These are phyloP conservation scores for Drosophila pachea DNA, from an alignment of 1,140 invertebrate species.

Conservation along the genomic window DNA sequence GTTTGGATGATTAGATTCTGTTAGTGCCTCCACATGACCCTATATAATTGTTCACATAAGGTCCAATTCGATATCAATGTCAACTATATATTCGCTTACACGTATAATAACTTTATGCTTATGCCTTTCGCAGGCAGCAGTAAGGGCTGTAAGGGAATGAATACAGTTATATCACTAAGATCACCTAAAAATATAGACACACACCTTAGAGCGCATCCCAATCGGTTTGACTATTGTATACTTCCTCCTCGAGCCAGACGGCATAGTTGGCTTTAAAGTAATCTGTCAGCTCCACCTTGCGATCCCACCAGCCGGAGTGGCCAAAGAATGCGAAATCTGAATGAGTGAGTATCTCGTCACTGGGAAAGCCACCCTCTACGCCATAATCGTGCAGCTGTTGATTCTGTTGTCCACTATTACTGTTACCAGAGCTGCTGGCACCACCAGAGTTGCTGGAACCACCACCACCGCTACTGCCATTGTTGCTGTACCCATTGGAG, in stretches of 20 bases:
- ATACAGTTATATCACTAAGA: too few relatives aligned
- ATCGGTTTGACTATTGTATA: slow-evolving; percentile 91
- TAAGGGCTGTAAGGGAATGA: slow-evolving; percentile 7
- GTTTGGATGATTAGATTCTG: slow-evolving; percentile 31
- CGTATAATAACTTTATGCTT: slow-evolving; percentile 71
- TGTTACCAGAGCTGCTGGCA: slow-evolving; percentile 30
- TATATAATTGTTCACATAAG: too few relatives aligned
- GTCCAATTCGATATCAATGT: slow-evolving; percentile 63
- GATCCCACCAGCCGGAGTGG: slow-evolving; percentile 77
- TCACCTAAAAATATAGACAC: neutral
- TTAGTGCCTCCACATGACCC: slow-evolving; percentile 47
- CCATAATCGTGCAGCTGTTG: slow-evolving; percentile 73
- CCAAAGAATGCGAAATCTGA: slow-evolving; percentile 78
- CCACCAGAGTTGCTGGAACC: too few relatives aligned
- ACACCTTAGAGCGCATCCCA: slow-evolving; percentile 82
- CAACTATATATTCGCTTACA: slow-evolving; percentile 54
- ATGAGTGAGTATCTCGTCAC: slow-evolving; percentile 75
- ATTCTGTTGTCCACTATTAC: slow-evolving; percentile 72
- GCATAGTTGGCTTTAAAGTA: slow-evolving; percentile 98
- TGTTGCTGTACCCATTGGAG: slow-evolving; percentile 54
- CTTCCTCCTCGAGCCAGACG: slow-evolving; percentile 97
- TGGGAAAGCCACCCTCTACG: slow-evolving; percentile 74
- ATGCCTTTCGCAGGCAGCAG: slow-evolving; percentile 27
- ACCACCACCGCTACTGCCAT: slow-evolving; percentile 44
- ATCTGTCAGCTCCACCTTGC: slow-evolving; percentile 90